Evolutionary conservation across 1,140 invertebrate genomes (phyloP).

Genomic region (Acromyrmex echinatior): DNA sequence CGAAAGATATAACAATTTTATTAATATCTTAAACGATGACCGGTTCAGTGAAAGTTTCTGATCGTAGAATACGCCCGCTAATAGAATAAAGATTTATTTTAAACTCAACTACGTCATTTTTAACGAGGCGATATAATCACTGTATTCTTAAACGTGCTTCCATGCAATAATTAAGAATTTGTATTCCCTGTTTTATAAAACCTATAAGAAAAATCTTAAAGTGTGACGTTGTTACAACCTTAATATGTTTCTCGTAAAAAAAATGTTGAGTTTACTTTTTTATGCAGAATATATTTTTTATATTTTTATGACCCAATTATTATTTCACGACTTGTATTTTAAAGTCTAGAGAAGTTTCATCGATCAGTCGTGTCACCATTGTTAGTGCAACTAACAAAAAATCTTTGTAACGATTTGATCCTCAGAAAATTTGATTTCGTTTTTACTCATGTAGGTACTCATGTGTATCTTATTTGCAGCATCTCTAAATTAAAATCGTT

Average conservation of each 20-base stretch:
- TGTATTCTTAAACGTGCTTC: not conserved
- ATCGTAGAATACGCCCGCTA: not conserved
- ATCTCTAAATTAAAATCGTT: not conserved
- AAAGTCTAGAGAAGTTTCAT: conserved; percentile 10
- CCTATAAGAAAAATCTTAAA: not conserved
- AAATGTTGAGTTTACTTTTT: not conserved
- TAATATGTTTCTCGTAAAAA: not conserved
- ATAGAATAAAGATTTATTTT: conserved; percentile 49
- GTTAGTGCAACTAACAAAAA: not conserved
- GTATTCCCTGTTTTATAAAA: not conserved
- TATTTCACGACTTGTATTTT: conserved; percentile 8
- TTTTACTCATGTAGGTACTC: too few relatives aligned
- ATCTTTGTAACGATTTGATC: too few relatives aligned
- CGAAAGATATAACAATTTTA: conserved; percentile 25
- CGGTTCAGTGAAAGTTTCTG: conserved; percentile 29
- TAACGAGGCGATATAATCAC: conserved; percentile 18
- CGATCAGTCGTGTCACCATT: conserved; percentile 22
- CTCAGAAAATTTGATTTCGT: too few relatives aligned
- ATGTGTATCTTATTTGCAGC: not conserved
- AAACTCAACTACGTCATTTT: conserved; percentile 20
- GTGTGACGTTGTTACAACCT: not conserved
- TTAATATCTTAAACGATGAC: conserved; percentile 35
- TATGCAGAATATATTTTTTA: not conserved
- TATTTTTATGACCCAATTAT: conserved; percentile 42
- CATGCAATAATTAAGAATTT: not conserved